A percentile compares a stretch with the other conserved stretches of the same genome.
Evolutionary conservation across 2,113 vertebrate species (phyloP).

Genomic region (Istiophorus platypterus): DNA sequence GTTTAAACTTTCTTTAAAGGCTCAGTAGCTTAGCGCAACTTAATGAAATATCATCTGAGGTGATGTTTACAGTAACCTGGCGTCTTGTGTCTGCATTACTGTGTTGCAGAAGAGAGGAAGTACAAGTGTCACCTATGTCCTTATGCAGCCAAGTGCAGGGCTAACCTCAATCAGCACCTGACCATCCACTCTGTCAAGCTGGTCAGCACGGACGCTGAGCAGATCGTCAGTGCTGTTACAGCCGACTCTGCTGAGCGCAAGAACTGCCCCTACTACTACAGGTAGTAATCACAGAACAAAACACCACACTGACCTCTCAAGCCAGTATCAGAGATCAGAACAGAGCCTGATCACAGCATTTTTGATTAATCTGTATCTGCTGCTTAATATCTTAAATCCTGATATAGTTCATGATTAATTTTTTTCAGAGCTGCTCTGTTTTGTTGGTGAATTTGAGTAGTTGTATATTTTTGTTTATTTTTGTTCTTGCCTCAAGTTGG

Average conservation of each 20-base stretch:
- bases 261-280: conserved; percentile 97
- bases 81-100: conserved; percentile 52
- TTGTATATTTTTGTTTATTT: neutral
- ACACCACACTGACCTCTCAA: neutral
- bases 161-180: conserved; percentile 99
- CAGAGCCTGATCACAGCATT: neutral
- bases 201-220: conserved; percentile 95
- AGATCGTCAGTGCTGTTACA: conserved; percentile 94
- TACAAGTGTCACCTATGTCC: conserved; percentile 99
- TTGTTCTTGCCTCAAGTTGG: neutral
- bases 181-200: conserved; percentile 98
- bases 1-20: conserved; percentile 48
- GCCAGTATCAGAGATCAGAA: neutral
- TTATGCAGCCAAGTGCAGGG: conserved; percentile 98
- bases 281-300: conserved; percentile 80
- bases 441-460: neutral
- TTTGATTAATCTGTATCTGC: neutral
- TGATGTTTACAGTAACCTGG: conserved; percentile 51
- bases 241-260: conserved; percentile 91
- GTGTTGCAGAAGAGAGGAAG: conserved; percentile 94
- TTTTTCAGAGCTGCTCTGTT: neutral
- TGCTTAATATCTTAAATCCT: neutral
- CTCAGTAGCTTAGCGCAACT: conserved; percentile 32
- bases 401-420: neutral
- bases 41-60: conserved; percentile 47